Conservation (phyloP, 1,140 invertebrate genomes). For the Schlechtendalia chinensis region DNA sequence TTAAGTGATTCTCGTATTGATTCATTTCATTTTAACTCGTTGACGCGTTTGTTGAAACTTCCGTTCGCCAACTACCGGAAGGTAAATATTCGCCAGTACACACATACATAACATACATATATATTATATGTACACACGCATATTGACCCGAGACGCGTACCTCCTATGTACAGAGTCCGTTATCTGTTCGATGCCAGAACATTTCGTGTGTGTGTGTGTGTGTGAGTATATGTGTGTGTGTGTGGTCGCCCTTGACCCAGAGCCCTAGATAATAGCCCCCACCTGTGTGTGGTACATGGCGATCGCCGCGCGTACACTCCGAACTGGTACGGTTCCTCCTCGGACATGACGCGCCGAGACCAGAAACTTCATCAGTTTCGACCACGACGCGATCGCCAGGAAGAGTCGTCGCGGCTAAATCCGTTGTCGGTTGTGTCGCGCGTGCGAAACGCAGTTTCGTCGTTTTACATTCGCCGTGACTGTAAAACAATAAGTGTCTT, state of each 20-base stretch:
- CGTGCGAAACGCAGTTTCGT: background rate
- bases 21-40: too few relatives aligned
- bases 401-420: background rate
- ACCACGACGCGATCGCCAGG: conserved; percentile 30
- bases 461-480: too few relatives aligned
- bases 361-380: conserved; percentile 25
- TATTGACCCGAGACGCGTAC: background rate
- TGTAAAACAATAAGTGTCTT: too few relatives aligned
- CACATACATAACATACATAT: too few relatives aligned
- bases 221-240: background rate
- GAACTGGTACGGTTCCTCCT: conserved; percentile 35
- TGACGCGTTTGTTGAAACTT: too few relatives aligned
- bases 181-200: background rate
- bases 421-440: background rate
- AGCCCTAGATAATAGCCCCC: conserved; percentile 30
- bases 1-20: too few relatives aligned
- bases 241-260: conserved; percentile 46
- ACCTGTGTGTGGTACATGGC: background rate
- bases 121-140: too few relatives aligned
- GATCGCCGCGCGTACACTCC: background rate
- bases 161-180: background rate
- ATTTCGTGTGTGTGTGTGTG: background rate
- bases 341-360: background rate
- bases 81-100: too few relatives aligned
- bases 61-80: background rate